A percentile compares a stretch with the other conserved stretches of the same genome.
phyloP scores from a whole-genome alignment of 2,113 vertebrate genomes.

The Irena cyanogastra region DNA sequence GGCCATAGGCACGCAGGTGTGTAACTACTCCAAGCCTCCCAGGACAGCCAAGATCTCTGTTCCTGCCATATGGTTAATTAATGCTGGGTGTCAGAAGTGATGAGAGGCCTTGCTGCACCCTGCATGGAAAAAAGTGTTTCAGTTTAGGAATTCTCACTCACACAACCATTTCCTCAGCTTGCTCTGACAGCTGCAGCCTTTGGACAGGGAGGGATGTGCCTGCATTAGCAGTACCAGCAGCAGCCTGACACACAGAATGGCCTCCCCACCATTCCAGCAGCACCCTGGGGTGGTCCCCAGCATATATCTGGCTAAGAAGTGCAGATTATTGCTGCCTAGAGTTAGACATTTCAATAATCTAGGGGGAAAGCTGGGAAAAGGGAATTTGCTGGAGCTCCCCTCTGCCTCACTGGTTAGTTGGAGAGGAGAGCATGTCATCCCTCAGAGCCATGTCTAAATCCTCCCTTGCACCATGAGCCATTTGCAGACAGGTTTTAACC shows the following conservation, averaged over 20 bases:
- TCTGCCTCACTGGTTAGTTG: not conserved
- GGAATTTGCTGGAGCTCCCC: not conserved
- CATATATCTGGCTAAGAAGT: not conserved
- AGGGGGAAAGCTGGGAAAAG: not conserved
- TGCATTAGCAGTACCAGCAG: not conserved
- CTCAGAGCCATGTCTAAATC: not conserved
- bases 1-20: not conserved
- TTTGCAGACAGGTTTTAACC: not conserved
- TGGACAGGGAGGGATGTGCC: not conserved
- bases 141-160: not conserved
- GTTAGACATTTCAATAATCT: not conserved
- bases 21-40: not conserved
- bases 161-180: not conserved
- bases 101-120: not conserved
- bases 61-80: not conserved
- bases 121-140: not conserved
- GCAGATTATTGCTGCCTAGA: not conserved
- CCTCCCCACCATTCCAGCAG: not conserved
- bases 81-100: not conserved
- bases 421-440: not conserved
- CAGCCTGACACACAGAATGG: not conserved
- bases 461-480: not conserved
- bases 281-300: not conserved
- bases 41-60: not conserved
- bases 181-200: not conserved